phyloP scores from a whole-genome alignment of 2,797 vertebrate genomes.

The Danio choprae region DNA sequence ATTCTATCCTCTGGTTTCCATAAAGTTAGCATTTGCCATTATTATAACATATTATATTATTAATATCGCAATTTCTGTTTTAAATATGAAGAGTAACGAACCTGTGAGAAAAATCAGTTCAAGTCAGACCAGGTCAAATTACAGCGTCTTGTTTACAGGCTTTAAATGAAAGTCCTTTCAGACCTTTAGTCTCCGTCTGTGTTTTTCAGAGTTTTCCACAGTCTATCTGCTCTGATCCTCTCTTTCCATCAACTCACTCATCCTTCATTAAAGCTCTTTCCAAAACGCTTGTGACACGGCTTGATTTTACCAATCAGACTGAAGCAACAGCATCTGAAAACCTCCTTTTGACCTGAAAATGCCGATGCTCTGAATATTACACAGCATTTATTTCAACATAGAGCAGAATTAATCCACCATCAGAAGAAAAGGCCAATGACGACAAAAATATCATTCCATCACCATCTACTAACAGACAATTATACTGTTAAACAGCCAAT shows the following conservation, averaged over 20 bases:
- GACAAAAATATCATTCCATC: neutral
- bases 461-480: neutral
- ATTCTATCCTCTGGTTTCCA: too few relatives aligned
- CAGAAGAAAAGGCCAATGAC: neutral
- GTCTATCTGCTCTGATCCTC: neutral
- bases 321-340: neutral
- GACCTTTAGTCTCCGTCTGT: neutral
- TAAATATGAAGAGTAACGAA: neutral
- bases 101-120: neutral
- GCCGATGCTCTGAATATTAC: neutral
- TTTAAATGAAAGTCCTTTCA: neutral
- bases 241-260: neutral
- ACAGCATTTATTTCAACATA: constrained; percentile 5
- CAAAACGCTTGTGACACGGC: neutral
- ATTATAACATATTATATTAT: neutral
- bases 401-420: neutral
- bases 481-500: neutral
- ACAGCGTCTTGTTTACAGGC: neutral
- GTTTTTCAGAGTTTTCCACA: neutral
- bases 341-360: neutral
- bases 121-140: neutral
- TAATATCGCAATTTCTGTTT: neutral
- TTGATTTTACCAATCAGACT: neutral
- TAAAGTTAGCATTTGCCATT: too few relatives aligned
- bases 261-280: neutral